A percentile compares a stretch with the other conserved stretches of the same genome.
Conservation (phyloP, 1,140 invertebrate species). For the Atta colombica region DNA sequence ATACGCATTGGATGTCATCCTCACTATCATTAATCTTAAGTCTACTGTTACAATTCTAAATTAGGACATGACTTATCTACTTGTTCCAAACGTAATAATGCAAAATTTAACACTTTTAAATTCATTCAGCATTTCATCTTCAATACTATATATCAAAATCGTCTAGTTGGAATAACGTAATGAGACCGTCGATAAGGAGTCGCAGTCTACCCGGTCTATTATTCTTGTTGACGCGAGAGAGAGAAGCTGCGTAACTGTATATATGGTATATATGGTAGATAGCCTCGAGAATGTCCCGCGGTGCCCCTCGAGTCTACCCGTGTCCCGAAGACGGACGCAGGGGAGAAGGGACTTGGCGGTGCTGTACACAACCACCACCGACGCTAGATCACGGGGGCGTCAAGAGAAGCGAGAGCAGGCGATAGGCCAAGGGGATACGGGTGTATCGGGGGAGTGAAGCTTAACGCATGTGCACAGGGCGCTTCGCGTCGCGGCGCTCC, state of each 20-base stretch:
- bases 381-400: slow-evolving; percentile 80
- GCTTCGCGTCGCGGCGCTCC: slow-evolving; percentile 85
- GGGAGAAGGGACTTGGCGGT: slow-evolving; percentile 51
- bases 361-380: slow-evolving; percentile 75
- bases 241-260: slow-evolving; percentile 81
- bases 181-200: not conserved
- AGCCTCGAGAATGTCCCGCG: slow-evolving; percentile 28
- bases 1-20: not conserved
- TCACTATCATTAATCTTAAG: not conserved
- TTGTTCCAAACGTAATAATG: not conserved
- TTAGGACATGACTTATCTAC: not conserved
- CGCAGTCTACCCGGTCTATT: not conserved
- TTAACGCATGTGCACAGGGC: slow-evolving; percentile 87
- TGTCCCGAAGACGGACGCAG: slow-evolving; percentile 50
- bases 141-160: not conserved
- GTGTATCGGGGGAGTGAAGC: slow-evolving; percentile 76
- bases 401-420: slow-evolving; percentile 65
- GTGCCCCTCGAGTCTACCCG: slow-evolving; percentile 44
- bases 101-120: not conserved
- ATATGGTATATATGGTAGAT: slow-evolving; percentile 71
- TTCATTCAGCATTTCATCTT: not conserved
- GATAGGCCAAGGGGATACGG: slow-evolving; percentile 59
- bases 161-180: not conserved
- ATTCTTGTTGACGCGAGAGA: slow-evolving; percentile 81
- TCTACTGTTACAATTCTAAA: not conserved